phyloP scores from a whole-genome alignment of 2,797 vertebrate species.

The Channa striata region DNA sequence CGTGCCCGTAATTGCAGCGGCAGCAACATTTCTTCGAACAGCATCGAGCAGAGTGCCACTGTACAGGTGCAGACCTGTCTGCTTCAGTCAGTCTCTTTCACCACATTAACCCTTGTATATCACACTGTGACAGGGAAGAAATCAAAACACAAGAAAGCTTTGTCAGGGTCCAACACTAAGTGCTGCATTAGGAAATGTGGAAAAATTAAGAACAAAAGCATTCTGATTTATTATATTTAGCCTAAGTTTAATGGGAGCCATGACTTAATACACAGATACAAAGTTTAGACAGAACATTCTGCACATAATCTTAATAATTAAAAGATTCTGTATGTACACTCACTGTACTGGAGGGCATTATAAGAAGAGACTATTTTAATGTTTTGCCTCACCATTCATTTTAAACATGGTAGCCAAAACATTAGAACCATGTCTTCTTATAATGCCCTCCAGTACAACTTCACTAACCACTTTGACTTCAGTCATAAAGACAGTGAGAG shows the following conservation, averaged over 20 bases:
- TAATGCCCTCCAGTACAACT: too few relatives aligned
- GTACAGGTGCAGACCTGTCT: constrained; percentile 74
- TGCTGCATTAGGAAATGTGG: constrained; percentile 4
- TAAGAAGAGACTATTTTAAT: too few relatives aligned
- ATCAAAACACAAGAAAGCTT: constrained; percentile 56
- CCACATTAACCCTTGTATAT: constrained; percentile 72
- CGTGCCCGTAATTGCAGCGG: constrained; percentile 47
- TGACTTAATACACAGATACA: not conserved
- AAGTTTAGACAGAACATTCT: not conserved
- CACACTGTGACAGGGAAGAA: constrained; percentile 62
- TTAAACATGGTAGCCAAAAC: too few relatives aligned
- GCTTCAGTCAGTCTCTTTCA: constrained; percentile 64
- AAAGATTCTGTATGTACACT: too few relatives aligned
- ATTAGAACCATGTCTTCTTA: too few relatives aligned
- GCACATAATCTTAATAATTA: too few relatives aligned
- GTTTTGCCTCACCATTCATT: too few relatives aligned
- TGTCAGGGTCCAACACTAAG: constrained; percentile 19
- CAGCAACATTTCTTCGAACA: constrained; percentile 70
- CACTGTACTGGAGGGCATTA: too few relatives aligned
- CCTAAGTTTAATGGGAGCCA: not conserved
- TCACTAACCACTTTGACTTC: too few relatives aligned
- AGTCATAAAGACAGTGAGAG: too few relatives aligned
- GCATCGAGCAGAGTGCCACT: constrained; percentile 67
- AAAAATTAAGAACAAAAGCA: not conserved
- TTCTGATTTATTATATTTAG: constrained; percentile 3